These are phyloP conservation scores for Lacerta agilis DNA, from an alignment of 2,797 vertebrate genomes.

Conservation along the genomic window DNA sequence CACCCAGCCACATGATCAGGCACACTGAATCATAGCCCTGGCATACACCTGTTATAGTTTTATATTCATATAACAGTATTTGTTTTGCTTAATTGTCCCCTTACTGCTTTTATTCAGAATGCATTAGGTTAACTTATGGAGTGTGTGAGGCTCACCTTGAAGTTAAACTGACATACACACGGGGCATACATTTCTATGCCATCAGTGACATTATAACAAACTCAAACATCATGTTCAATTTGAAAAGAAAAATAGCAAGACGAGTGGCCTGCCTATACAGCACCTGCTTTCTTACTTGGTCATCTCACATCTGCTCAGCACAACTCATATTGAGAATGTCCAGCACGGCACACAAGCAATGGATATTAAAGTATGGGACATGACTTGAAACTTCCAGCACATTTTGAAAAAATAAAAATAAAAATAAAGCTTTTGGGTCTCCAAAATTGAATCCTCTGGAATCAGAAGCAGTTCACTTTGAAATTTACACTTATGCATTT, in stretches of 20 bases:
- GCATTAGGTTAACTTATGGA: background rate
- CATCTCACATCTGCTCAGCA: background rate
- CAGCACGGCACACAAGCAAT: background rate
- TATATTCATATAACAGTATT: too few species aligned
- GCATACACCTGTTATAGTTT: background rate
- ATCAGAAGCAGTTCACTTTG: conserved; percentile 29
- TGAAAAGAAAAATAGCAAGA: background rate
- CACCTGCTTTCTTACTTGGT: background rate
- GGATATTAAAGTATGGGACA: background rate
- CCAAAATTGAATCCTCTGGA: background rate
- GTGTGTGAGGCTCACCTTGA: background rate
- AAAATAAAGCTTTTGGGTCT: conserved; percentile 14
- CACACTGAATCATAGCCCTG: background rate
- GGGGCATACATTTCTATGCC: background rate
- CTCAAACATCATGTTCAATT: background rate
- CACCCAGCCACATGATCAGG: too few species aligned
- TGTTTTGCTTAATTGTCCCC: background rate
- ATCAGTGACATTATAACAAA: background rate
- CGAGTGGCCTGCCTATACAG: background rate
- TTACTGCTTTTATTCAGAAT: background rate
- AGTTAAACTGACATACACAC: background rate
- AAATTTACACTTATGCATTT: background rate
- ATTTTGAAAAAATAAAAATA: background rate
- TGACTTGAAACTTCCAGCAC: background rate
- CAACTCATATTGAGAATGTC: background rate